Base-by-base conservation (phyloP, 2,888 invertebrate genomes). In the Archips xylosteana region DNA sequence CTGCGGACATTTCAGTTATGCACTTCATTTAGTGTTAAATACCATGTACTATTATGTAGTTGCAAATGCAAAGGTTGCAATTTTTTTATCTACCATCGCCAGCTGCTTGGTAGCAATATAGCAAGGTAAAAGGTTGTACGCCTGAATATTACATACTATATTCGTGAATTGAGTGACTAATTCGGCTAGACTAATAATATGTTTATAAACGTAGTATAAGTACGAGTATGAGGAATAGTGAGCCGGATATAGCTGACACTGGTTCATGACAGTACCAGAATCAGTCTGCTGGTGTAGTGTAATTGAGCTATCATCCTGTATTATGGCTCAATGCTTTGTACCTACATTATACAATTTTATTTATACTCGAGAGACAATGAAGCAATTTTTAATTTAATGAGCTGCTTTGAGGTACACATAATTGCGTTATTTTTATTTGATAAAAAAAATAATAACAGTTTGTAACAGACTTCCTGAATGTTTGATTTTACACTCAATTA, bases 391-490 rank as follows among this genome's bases (percentile, higher is more conserved):
- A 32, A 57, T 32, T 57, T 57, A 57, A 57, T 57, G 57, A 32
- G 57, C 12, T 57, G 32, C 57, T 57, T 32, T 12, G 12, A 57
- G 23, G 23, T 15, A 54, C 23, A 54, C 57, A 32, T 57, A 57
- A 57, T 57, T 57, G 57, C 57, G 57, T 3, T 57, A 57, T 57
- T 12, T 23, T 57, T 57, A 32, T 57, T 57, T 57, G 57, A 32
- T 57, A 23, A 57, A 57, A 57, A 57, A 49, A 57, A 57, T 32
- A 57, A 32, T 57, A 54, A 47, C 32, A 23, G 32, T 32, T 47
- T 12, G 5, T 12, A 63, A 63, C 42, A 63, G 12, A 63, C 62
- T 63, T 63, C 62, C 62, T 47, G 62, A 63, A 63, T 63, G 62
- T 63, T 45, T 47, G 15, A 63, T 47, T 63, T 63, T 32, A 63